phyloP scores from a whole-genome alignment of 2,888 invertebrate genomes.

The Chloroclysta siterata region DNA sequence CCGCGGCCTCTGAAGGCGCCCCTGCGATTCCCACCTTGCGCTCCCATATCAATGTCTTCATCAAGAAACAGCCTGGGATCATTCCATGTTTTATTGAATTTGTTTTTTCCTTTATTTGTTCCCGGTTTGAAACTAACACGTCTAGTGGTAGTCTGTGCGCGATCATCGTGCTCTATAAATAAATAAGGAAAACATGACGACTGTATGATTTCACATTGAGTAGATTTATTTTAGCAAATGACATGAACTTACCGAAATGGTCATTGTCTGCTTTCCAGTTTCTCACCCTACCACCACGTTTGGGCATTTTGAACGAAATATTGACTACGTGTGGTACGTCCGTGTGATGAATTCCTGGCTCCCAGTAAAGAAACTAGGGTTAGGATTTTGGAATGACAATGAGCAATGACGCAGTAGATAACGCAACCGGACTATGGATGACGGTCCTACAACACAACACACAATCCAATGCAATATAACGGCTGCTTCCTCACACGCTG shows the following conservation, averaged over 20 bases:
- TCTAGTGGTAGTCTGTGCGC: slow-evolving; percentile 67
- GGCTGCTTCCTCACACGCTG: background rate
- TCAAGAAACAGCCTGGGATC: slow-evolving; percentile 82
- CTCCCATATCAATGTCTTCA: slow-evolving; percentile 87
- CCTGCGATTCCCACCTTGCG: slow-evolving; percentile 55
- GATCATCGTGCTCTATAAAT: slow-evolving; percentile 80
- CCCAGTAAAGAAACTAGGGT: slow-evolving; percentile 28
- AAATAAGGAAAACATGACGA: slow-evolving; percentile 3
- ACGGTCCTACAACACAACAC: background rate
- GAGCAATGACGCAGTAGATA: slow-evolving; percentile 43
- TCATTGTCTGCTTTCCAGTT: slow-evolving; percentile 68
- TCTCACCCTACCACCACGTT: slow-evolving; percentile 73
- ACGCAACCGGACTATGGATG: background rate
- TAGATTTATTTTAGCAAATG: background rate
- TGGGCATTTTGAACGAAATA: slow-evolving; percentile 67
- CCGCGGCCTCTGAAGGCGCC: slow-evolving; percentile 67
- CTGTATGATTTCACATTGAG: background rate
- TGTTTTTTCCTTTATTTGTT: slow-evolving; percentile 74
- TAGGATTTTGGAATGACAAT: slow-evolving; percentile 16
- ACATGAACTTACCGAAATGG: slow-evolving; percentile 70
- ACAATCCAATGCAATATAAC: background rate
- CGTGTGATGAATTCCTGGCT: background rate
- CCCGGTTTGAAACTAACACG: slow-evolving; percentile 85
- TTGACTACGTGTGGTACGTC: slow-evolving; percentile 1
- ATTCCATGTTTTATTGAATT: slow-evolving; percentile 71